Percentiles rank a stretch among this genome's conserved stretches.
Conservation (phyloP, 2,888 invertebrate species). For the Psococerastis gibbosa region DNA sequence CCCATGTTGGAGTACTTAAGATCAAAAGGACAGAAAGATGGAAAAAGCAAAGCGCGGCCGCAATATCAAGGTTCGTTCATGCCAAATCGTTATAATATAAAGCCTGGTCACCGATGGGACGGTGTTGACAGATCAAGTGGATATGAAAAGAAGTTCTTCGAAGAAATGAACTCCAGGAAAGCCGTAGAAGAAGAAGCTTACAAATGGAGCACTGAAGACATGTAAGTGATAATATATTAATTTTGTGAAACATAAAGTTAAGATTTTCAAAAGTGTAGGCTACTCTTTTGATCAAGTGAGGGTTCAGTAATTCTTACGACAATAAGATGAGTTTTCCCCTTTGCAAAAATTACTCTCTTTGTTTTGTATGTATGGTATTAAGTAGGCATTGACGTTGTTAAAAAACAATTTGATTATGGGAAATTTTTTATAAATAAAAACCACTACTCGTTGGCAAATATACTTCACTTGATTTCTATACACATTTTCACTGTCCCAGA, state of each 20-base stretch:
- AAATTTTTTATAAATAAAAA: too few species aligned
- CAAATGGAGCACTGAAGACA: conserved; percentile 87
- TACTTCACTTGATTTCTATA: too few species aligned
- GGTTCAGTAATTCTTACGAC: too few species aligned
- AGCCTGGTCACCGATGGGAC: conserved; percentile 94
- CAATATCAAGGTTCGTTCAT: conserved; percentile 67
- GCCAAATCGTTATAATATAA: conserved; percentile 81
- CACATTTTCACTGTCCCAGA: too few species aligned
- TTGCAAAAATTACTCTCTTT: too few species aligned
- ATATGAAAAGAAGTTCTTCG: conserved; percentile 79
- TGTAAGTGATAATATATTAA: conserved; percentile 35
- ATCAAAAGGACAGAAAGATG: conserved; percentile 41
- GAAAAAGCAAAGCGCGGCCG: conserved; percentile 39
- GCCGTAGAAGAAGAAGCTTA: conserved; percentile 73
- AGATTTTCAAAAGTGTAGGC: too few species aligned
- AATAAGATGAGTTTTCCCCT: too few species aligned
- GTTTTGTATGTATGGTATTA: too few species aligned
- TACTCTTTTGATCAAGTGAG: too few species aligned
- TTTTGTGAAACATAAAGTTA: neutral
- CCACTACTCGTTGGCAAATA: too few species aligned
- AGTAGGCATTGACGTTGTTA: too few species aligned
- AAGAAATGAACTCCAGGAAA: conserved; percentile 48
- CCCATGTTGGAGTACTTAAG: conserved; percentile 83
- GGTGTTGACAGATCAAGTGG: conserved; percentile 95
- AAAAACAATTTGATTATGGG: too few species aligned